Evolutionary conservation across 1,140 invertebrate genomes (phyloP).

Genomic region (Aphaenogaster ashmeadi): DNA sequence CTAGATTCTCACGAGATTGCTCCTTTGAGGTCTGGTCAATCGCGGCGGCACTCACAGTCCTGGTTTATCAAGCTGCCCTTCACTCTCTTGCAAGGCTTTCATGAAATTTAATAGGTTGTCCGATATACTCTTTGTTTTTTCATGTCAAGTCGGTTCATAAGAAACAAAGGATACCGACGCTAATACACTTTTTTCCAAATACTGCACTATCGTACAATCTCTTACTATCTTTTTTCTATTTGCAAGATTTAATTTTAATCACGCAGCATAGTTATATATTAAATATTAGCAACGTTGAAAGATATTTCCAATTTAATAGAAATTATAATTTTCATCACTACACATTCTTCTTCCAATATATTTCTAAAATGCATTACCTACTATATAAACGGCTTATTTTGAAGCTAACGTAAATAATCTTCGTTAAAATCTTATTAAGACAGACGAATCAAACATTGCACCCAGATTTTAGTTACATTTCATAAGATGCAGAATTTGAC

Average conservation of each 20-base stretch:
- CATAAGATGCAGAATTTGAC: background rate
- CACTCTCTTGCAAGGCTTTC: conserved; percentile 57
- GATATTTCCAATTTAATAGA: background rate
- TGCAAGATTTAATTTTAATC: background rate
- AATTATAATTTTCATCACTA: background rate
- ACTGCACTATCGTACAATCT: conserved; percentile 18
- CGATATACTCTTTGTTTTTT: conserved; percentile 57
- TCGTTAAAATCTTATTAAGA: conserved; percentile 9
- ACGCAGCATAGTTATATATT: no score
- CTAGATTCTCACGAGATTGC: conserved; percentile 67
- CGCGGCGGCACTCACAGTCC: conserved; percentile 56
- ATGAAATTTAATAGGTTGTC: conserved; percentile 71
- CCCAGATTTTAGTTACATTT: background rate
- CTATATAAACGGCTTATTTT: background rate
- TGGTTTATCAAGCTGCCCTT: conserved; percentile 68
- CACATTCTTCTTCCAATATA: background rate
- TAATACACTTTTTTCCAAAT: conserved; percentile 29
- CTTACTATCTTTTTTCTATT: background rate
- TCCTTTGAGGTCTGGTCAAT: conserved; percentile 74
- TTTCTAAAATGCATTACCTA: background rate
- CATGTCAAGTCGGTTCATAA: conserved; percentile 50
- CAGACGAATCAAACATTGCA: background rate
- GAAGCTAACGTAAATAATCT: background rate
- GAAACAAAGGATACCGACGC: conserved; percentile 37
- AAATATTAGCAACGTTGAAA: background rate